These are phyloP conservation scores for Diadumene lineata DNA, from an alignment of 92 coral and sea anemone genomes.

Conservation along the genomic window DNA sequence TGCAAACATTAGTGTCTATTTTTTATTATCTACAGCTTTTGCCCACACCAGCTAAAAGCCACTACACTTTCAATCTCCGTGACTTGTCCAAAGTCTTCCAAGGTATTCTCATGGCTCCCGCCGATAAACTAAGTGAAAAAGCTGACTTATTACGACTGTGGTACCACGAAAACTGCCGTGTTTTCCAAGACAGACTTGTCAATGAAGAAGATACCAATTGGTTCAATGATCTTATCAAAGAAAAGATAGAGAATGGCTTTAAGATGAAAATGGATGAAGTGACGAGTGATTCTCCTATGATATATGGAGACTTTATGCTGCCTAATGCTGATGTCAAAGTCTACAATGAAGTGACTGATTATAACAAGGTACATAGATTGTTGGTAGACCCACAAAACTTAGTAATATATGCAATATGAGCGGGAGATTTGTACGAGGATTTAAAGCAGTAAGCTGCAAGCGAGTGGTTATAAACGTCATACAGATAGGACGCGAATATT, in stretches of 20 bases:
- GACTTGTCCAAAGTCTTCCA: conserved; percentile 98
- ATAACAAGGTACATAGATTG: conserved; percentile 67
- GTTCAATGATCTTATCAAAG: conserved; percentile 85
- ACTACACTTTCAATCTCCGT: conserved; percentile 98
- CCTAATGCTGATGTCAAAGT: conserved; percentile 86
- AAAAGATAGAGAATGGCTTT: conserved; percentile 81
- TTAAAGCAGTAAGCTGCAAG: too few species aligned
- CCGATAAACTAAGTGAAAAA: conserved; percentile 74
- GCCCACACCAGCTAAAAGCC: conserved; percentile 98
- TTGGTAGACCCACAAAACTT: too few species aligned
- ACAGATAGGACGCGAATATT: too few species aligned
- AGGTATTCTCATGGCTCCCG: conserved; percentile 93
- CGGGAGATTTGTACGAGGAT: too few species aligned
- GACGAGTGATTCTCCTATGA: conserved; percentile 84
- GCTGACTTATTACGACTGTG: conserved; percentile 84
- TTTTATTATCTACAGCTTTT: conserved; percentile 87
- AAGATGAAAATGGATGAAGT: conserved; percentile 79
- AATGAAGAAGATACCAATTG: conserved; percentile 92
- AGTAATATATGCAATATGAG: too few species aligned
- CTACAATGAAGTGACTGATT: conserved; percentile 81
- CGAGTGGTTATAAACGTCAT: too few species aligned
- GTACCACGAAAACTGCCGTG: conserved; percentile 98
- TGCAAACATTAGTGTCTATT: neutral
- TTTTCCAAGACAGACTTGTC: conserved; percentile 96
- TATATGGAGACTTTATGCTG: conserved; percentile 97